Conservation (phyloP, 1,140 invertebrate species). For the Formica selysi region DNA sequence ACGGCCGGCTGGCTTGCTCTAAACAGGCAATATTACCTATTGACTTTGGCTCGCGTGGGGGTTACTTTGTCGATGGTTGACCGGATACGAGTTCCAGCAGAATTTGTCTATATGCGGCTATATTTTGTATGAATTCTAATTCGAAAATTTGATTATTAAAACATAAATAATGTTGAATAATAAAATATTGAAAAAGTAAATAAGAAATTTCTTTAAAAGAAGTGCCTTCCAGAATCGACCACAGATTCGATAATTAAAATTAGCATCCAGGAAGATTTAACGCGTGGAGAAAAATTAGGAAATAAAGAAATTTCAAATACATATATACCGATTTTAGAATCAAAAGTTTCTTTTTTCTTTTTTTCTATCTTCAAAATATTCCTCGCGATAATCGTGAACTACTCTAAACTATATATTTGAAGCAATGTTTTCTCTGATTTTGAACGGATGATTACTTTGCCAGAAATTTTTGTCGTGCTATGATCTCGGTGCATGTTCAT, state of each 20-base stretch:
- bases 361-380: slow-evolving; percentile 8
- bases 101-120: slow-evolving; percentile 40
- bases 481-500: slow-evolving; percentile 48
- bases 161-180: neutral
- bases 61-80: slow-evolving; percentile 59
- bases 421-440: slow-evolving; percentile 1
- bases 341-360: neutral
- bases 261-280: neutral
- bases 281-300: neutral
- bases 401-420: neutral
- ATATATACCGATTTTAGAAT: neutral
- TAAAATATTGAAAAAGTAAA: neutral
- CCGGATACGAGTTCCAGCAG: slow-evolving; percentile 8
- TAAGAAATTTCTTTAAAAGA: neutral
- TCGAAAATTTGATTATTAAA: neutral
- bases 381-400: neutral
- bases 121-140: slow-evolving; percentile 28
- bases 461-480: slow-evolving; percentile 31
- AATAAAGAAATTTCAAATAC: neutral
- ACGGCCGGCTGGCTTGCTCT: slow-evolving; percentile 62
- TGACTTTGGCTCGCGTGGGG: slow-evolving; percentile 71
- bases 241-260: neutral
- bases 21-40: slow-evolving; percentile 77
- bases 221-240: neutral
- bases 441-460: slow-evolving; percentile 43